A percentile compares a stretch with the other conserved stretches of the same genome.
phyloP scores from a whole-genome alignment of 2,888 invertebrate species.

The Choristoneura rosaceana region DNA sequence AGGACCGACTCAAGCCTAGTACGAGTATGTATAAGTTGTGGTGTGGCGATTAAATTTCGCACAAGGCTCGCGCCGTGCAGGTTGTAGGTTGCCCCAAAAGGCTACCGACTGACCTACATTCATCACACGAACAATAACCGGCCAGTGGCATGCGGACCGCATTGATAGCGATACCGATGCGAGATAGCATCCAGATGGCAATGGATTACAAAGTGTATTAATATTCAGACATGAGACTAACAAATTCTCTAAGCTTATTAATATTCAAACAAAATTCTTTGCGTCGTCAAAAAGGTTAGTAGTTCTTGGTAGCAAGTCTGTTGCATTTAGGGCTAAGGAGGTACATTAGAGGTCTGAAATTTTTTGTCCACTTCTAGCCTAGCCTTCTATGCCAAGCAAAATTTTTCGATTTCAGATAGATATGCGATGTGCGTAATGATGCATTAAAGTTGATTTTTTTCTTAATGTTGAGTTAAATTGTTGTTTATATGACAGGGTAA shows the following conservation, averaged over 20 bases:
- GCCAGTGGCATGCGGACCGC: conserved; percentile 20
- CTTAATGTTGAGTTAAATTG: too few relatives aligned
- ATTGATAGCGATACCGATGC: conserved; percentile 35
- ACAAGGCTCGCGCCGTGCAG: conserved; percentile 1
- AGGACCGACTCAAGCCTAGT: too few relatives aligned
- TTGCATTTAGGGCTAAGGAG: too few relatives aligned
- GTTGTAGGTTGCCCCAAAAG: conserved; percentile 15
- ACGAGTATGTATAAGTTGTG: too few relatives aligned
- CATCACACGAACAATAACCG: conserved; percentile 21
- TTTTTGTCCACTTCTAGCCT: too few relatives aligned
- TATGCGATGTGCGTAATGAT: too few relatives aligned
- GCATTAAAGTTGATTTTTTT: too few relatives aligned
- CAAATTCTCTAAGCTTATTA: conserved; percentile 5
- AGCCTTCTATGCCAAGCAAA: too few relatives aligned
- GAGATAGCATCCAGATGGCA: conserved; percentile 37
- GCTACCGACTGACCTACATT: conserved; percentile 29
- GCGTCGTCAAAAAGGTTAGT: neutral
- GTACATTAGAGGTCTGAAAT: too few relatives aligned
- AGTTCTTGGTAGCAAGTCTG: neutral
- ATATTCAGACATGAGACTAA: neutral
- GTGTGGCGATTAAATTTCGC: neutral
- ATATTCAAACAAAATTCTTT: conserved; percentile 1
- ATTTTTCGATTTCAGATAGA: too few relatives aligned
- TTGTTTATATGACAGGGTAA: too few relatives aligned
- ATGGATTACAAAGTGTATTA: conserved; percentile 19